Base-by-base conservation (phyloP, 1,140 invertebrate genomes). In the Atopsyche davidsoni region DNA sequence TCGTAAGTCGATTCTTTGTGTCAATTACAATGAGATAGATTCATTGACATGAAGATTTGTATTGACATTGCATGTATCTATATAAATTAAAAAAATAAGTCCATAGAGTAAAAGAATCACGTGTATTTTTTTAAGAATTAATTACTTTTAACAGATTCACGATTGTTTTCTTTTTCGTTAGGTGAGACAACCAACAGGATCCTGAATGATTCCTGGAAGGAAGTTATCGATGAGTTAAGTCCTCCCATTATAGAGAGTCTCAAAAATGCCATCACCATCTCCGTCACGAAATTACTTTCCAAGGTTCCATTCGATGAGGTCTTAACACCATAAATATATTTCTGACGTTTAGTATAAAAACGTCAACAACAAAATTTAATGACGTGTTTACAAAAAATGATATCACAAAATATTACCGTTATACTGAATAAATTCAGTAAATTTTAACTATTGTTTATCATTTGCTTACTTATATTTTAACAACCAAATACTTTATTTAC, bases 231-330 rank as follows among this genome's bases (percentile, higher is more conserved):
- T 28, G 55, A 57, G 38, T 17, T 57, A 2, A 43, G 40, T 13
- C 51, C 69, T 11, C 63, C 71, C 36, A 57, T 72, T 24, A 59
- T 62, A 1, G 61, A 63, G 49, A 67, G 66, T 23, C 63, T 72
- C 13, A 65, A 67, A 51, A 61, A 66, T 38, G 65, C 70, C 9
- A 65, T 72, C 62, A 52, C 65, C 6, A 61, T 59, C 24, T 66
- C 70, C 44, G 59, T 72, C 17, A 51, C 60, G 46, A 62, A 59
- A 47, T 65, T 73, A 17, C 66, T 73, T 41, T 63, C 69, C 36
- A 61, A 63, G 44, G 60, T 66, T 19, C 62, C 69, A 1, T 64
- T 66, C 3, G 61, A 70, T 18, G 55, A 57, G 17, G 23, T 57
- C 4, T 34, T 57, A 6, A 24, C 53, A 2, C 55, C 55, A 13